Evolutionary conservation across 2,888 invertebrate genomes (phyloP).

Genomic region (Eucera pruinosa): DNA sequence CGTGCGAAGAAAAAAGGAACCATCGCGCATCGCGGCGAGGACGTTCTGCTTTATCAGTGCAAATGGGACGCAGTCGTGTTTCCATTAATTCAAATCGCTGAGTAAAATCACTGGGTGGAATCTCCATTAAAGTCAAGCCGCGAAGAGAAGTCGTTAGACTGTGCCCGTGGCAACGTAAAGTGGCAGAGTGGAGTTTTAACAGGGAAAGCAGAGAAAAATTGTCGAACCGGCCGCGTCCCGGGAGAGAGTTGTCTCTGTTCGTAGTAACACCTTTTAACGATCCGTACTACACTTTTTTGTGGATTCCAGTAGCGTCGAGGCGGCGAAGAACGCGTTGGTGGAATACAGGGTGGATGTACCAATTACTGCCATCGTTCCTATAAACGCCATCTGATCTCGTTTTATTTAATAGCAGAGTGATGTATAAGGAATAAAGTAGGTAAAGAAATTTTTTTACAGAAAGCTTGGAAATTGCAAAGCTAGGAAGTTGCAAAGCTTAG

Average conservation of each 20-base stretch:
- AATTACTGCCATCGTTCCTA: no score
- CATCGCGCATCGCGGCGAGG: slow-evolving; percentile 32
- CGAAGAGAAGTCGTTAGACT: slow-evolving; percentile 69
- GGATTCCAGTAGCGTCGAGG: no score
- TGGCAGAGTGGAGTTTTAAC: slow-evolving; percentile 48
- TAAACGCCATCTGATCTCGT: no score
- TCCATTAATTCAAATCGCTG: slow-evolving; percentile 81
- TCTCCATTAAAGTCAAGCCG: slow-evolving; percentile 71
- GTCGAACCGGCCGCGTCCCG: not conserved
- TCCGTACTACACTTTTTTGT: no score
- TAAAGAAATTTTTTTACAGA: no score
- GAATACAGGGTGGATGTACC: no score
- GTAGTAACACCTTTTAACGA: slow-evolving; percentile 55
- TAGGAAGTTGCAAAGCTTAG: no score
- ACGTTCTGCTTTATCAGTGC: slow-evolving; percentile 70
- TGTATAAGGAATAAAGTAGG: no score
- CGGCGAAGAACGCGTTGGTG: not conserved
- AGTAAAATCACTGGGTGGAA: slow-evolving; percentile 74
- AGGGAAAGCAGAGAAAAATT: slow-evolving; percentile 45
- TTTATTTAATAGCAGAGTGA: no score
- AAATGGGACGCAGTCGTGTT: slow-evolving; percentile 74
- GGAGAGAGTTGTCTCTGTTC: slow-evolving; percentile 42
- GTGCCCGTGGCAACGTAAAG: slow-evolving; percentile 55
- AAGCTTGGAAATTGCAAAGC: no score
- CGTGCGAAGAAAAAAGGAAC: no score